These are phyloP conservation scores for Bombus vancouverensis DNA, from an alignment of 1,140 invertebrate genomes.

Conservation along the genomic window DNA sequence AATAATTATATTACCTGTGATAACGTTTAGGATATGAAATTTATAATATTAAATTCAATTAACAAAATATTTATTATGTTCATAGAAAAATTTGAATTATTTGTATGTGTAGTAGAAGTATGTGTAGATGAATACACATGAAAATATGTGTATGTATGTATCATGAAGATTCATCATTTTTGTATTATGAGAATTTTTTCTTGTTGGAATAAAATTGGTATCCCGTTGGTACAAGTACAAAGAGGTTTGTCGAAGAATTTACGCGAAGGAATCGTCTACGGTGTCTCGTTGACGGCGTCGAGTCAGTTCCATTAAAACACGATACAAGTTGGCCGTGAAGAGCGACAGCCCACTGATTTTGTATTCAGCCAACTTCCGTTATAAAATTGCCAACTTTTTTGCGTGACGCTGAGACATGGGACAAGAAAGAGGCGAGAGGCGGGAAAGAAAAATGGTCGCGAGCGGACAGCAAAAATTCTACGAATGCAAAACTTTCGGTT, in stretches of 20 bases:
- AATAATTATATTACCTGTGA: neutral
- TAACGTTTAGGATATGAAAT: neutral
- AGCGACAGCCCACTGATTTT: conserved; percentile 72
- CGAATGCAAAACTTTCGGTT: conserved; percentile 18
- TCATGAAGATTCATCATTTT: no score
- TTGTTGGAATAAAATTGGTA: neutral
- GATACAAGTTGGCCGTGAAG: conserved; percentile 67
- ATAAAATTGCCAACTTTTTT: conserved; percentile 77
- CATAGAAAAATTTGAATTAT: no score
- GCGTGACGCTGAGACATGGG: conserved; percentile 48
- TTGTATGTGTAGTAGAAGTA: no score
- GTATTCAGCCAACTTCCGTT: conserved; percentile 77
- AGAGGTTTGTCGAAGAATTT: conserved; percentile 15
- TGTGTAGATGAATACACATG: neutral
- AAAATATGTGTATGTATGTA: neutral
- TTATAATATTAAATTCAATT: neutral
- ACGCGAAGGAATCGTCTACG: conserved; percentile 3
- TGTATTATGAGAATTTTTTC: neutral
- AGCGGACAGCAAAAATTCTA: conserved; percentile 32
- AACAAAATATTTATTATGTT: no score
- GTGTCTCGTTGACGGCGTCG: conserved; percentile 30
- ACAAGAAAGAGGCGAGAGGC: conserved; percentile 54
- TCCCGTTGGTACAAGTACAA: neutral
- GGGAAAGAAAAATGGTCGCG: conserved; percentile 45
- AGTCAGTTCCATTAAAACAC: conserved; percentile 71